phyloP scores from a whole-genome alignment of 2,888 invertebrate genomes.

The Prostheceraeus crozeri region DNA sequence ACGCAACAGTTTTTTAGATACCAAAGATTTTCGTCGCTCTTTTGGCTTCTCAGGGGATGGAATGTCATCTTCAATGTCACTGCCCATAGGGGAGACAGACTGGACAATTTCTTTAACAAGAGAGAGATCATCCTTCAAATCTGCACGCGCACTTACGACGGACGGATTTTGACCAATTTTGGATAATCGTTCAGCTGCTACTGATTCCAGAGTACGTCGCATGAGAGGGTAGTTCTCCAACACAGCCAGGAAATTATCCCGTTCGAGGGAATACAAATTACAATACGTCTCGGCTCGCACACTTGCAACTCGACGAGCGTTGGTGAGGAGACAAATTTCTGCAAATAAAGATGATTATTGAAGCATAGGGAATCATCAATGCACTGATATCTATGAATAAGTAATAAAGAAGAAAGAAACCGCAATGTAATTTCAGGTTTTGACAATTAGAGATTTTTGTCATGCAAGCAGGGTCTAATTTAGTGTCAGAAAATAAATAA shows the following conservation, averaged over 20 bases:
- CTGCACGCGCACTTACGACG: conserved; percentile 53
- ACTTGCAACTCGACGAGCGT: conserved; percentile 87
- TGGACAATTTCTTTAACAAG: conserved; percentile 32
- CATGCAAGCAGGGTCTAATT: too few species aligned
- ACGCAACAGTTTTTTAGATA: too few species aligned
- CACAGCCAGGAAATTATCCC: conserved; percentile 95
- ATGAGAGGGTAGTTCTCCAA: conserved; percentile 94
- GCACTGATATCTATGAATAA: too few species aligned
- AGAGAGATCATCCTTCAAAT: conserved; percentile 55
- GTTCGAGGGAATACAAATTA: conserved; percentile 91
- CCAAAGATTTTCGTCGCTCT: too few species aligned
- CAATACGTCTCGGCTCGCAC: conserved; percentile 96
- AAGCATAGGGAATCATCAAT: background rate
- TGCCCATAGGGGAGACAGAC: conserved; percentile 31
- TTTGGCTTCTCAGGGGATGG: too few species aligned
- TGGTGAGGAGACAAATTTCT: conserved; percentile 92
- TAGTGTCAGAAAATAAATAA: too few species aligned
- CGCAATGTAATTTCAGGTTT: too few species aligned
- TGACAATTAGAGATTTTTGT: too few species aligned
- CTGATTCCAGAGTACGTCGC: conserved; percentile 96
- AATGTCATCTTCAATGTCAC: conserved; percentile 33
- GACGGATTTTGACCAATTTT: conserved; percentile 88
- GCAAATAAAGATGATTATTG: conserved; percentile 32
- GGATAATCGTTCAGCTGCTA: conserved; percentile 92
- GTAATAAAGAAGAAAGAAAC: too few species aligned